Conservation (phyloP, 2,888 invertebrate genomes). For the Tridacna crocea region DNA sequence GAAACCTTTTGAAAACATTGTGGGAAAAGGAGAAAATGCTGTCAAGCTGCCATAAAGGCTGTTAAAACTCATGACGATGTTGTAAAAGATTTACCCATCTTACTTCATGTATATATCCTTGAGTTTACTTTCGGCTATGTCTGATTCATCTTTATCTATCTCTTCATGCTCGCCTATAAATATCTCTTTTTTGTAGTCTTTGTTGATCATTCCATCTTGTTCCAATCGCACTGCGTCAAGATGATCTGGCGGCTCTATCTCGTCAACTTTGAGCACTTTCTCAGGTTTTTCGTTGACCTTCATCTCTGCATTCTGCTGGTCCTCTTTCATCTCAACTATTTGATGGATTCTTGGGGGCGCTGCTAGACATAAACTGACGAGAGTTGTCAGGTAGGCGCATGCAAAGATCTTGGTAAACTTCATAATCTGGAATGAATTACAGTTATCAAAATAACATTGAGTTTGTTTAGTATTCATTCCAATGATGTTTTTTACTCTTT, state of each 20-base stretch:
- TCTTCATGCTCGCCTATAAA: slow-evolving; percentile 83
- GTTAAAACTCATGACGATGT: no score
- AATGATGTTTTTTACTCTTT: no score
- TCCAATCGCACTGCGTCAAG: slow-evolving; percentile 85
- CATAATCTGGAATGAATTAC: no score
- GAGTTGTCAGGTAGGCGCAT: no score
- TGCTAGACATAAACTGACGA: not conserved
- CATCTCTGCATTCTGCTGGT: not conserved
- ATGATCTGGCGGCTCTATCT: slow-evolving; percentile 84
- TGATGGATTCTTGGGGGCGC: slow-evolving; percentile 1
- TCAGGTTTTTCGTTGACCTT: slow-evolving; percentile 10
- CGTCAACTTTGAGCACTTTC: slow-evolving; percentile 63
- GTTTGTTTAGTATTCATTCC: no score
- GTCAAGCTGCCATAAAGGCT: no score
- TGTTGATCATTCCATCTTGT: slow-evolving; percentile 85
- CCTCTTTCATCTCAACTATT: slow-evolving; percentile 18
- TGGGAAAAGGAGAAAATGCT: no score
- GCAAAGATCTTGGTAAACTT: no score
- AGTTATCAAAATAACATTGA: no score
- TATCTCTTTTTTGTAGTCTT: slow-evolving; percentile 85
- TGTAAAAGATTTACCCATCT: slow-evolving; percentile 26
- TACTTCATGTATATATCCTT: slow-evolving; percentile 82
- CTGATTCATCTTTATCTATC: slow-evolving; percentile 72
- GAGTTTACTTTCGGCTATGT: slow-evolving; percentile 76
- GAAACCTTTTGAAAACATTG: no score